Base-by-base conservation (phyloP, 2,888 invertebrate species). In the Lycaena phlaeas region DNA sequence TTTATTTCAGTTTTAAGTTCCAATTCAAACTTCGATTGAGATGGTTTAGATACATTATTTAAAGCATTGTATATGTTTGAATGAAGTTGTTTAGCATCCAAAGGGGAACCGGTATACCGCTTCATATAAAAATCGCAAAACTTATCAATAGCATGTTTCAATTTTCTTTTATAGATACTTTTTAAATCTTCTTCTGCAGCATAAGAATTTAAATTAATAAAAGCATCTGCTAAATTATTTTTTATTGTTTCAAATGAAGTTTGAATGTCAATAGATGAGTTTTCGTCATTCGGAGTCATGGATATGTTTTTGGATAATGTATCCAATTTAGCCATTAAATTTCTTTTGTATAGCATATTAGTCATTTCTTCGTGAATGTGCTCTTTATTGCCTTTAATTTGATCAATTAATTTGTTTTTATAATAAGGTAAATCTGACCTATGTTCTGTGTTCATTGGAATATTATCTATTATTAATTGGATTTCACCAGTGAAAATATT, bases 181-280 rank as follows among this genome's bases (percentile, higher is more conserved):
- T 49, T 61, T 34, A 58, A 44, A 10, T 52, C 45, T 15, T 54
- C 46, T 36, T 66, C 49, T 1, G 48, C 48, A 2, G 57, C 57
- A 3, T 57, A 40, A 44, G 57, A 71, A 44, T 66, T 59, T 31
- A 74, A 51, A 38, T 62, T 64, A 3, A 76, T 61, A 44, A 64
- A 76, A 11, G 70, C 68, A 42, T 75, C 72, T 4, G 64, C 69
- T 15, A 76, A 38, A 42, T 58, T 55, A 11, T 70, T 65, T 53
- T 67, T 72, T 1, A 76, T 43, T 1, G 56, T 37, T 46, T 73
- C 68, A 41, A 73, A 61, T 6, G 53, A 51, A 11, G 56, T 58
- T 17, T 18, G 9, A 34, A 12, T 7, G 9, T 22, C 22, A 7
- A 2, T 22, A 9, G 2, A 22, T 22, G 22, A 4, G 9, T 5